phyloP scores from a whole-genome alignment of 2,888 invertebrate genomes.

The Volucella inflata region DNA sequence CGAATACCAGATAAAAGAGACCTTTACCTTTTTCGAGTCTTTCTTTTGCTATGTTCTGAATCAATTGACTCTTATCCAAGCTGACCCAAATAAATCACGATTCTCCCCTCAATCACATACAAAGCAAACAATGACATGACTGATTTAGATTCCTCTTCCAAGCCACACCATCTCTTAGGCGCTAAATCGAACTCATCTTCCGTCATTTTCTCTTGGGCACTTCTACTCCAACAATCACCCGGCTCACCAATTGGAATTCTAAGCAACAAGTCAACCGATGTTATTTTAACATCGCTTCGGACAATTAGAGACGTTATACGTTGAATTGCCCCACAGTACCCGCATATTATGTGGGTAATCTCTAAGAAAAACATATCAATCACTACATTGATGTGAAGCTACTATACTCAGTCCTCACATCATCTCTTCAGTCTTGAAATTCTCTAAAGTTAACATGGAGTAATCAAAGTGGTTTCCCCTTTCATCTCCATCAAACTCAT shows the following conservation, averaged over 20 bases:
- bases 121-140: slow-evolving; percentile 58
- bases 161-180: slow-evolving; percentile 29
- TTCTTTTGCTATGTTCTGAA: slow-evolving; percentile 14
- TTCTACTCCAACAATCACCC: slow-evolving; percentile 30
- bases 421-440: background rate
- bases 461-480: background rate
- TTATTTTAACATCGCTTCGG: slow-evolving; percentile 42
- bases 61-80: slow-evolving; percentile 41
- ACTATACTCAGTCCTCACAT: slow-evolving; percentile 25
- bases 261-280: slow-evolving; percentile 55
- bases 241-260: slow-evolving; percentile 44
- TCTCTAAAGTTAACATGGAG: slow-evolving; percentile 15
- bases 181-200: slow-evolving; percentile 41
- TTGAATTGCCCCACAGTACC: slow-evolving; percentile 32
- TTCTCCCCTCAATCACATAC: slow-evolving; percentile 23
- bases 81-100: slow-evolving; percentile 60
- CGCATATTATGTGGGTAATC: slow-evolving; percentile 51
- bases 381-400: slow-evolving; percentile 40
- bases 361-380: slow-evolving; percentile 70
- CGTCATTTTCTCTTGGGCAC: slow-evolving; percentile 38
- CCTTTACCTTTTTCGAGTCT: slow-evolving; percentile 16
- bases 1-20: background rate
- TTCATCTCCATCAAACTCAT: background rate
- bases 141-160: background rate
- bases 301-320: slow-evolving; percentile 51